Evolutionary conservation across 2,888 invertebrate genomes (phyloP).

Genomic region (Timandra comae): DNA sequence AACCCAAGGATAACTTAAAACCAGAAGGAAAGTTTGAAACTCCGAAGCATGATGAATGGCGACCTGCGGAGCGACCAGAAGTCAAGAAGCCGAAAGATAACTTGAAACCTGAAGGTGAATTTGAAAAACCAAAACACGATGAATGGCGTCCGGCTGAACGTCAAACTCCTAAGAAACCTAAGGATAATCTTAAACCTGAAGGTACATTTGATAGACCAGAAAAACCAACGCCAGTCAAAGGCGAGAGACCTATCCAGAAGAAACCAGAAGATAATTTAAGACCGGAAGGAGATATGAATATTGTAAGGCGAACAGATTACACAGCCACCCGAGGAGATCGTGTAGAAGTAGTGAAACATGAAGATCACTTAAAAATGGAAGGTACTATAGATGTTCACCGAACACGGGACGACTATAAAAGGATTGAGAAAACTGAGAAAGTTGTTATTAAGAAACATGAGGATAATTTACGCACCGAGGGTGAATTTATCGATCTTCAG

Average conservation of each 20-base stretch:
- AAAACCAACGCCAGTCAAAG: constrained; percentile 34
- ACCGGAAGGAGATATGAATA: constrained; percentile 77
- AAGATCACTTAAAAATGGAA: constrained; percentile 83
- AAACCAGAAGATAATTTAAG: constrained; percentile 77
- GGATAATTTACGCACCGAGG: constrained; percentile 77
- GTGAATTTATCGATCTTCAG: constrained; percentile 69
- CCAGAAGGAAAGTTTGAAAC: constrained; percentile 66
- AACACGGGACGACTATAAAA: constrained; percentile 75
- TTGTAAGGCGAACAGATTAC: constrained; percentile 56
- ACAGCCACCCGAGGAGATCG: constrained; percentile 77
- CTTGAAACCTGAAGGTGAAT: constrained; percentile 67
- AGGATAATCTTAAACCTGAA: constrained; percentile 73
- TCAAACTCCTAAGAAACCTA: constrained; percentile 24
- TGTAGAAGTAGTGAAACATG: constrained; percentile 76
- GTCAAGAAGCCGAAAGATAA: constrained; percentile 44
- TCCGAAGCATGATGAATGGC: constrained; percentile 41
- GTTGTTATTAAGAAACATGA: constrained; percentile 71
- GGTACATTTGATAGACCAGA: constrained; percentile 69
- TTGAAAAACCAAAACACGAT: constrained; percentile 44
- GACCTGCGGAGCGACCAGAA: constrained; percentile 63
- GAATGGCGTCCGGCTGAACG: constrained; percentile 44
- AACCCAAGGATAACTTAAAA: constrained; percentile 64
- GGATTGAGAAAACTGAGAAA: constrained; percentile 71
- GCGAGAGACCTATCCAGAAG: constrained; percentile 54
- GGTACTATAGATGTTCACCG: constrained; percentile 75